Conservation (phyloP, 2,888 invertebrate genomes). For the Pristionchus fissidentatus region DNA sequence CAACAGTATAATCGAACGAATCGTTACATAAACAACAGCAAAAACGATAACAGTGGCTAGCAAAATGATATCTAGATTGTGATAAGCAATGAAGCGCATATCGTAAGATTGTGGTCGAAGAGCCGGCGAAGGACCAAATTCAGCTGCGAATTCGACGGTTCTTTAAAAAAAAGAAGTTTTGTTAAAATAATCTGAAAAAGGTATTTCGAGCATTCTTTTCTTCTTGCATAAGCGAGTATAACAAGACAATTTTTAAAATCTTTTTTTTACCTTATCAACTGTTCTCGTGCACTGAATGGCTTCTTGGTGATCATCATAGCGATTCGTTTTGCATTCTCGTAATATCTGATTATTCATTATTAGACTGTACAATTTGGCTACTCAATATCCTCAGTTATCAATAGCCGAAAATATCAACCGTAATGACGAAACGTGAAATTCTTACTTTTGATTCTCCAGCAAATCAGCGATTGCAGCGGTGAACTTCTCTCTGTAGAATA, state of each 20-base stretch:
- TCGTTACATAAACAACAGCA: no score
- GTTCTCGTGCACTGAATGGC: neutral
- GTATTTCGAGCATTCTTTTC: neutral
- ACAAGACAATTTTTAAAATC: neutral
- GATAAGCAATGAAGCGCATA: neutral
- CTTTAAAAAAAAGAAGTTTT: neutral
- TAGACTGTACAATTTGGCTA: no score
- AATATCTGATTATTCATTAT: no score
- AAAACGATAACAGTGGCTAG: neutral
- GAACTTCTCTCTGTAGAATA: neutral
- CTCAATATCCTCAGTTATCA: neutral
- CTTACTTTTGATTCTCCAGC: neutral
- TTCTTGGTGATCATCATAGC: conserved; percentile 3
- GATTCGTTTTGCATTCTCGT: neutral
- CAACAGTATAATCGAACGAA: no score
- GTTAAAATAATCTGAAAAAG: neutral
- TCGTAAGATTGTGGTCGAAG: neutral
- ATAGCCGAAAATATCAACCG: no score
- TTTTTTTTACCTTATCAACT: conserved; percentile 6
- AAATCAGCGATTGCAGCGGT: conserved; percentile 6
- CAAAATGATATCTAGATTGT: conserved; percentile 14
- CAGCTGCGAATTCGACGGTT: conserved; percentile 54
- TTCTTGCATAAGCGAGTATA: neutral
- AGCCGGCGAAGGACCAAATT: conserved; percentile 35
- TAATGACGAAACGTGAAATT: no score